Evolutionary conservation across 2,888 invertebrate genomes (phyloP).

Genomic region (Omphaloscelis lunosa): DNA sequence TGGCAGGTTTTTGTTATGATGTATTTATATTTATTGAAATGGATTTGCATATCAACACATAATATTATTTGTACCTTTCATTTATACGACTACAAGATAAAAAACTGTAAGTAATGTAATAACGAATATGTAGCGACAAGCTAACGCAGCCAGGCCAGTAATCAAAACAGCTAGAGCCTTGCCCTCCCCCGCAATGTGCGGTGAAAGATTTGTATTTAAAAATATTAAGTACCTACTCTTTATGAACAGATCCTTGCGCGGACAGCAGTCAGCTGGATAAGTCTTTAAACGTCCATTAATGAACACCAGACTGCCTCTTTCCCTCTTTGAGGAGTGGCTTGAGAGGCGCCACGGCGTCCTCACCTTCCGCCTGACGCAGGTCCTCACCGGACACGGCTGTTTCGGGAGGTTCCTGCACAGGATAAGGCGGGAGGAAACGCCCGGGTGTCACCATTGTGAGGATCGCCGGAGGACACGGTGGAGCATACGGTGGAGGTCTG

Average conservation of each 20-base stretch:
- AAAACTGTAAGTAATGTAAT: constrained; percentile 39
- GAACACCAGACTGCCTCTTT: background rate
- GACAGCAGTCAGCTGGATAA: constrained; percentile 11
- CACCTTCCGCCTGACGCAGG: no score
- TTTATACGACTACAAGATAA: background rate
- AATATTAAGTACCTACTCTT: constrained; percentile 50
- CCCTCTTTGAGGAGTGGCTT: no score
- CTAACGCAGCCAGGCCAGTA: constrained; percentile 26
- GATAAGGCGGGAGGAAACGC: no score
- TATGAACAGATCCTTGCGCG: constrained; percentile 35
- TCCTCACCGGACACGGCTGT: no score
- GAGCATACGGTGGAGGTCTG: no score
- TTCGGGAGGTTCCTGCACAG: no score
- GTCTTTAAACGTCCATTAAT: background rate
- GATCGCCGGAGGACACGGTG: no score
- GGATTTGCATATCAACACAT: background rate
- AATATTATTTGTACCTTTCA: constrained; percentile 17
- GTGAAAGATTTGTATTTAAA: constrained; percentile 40
- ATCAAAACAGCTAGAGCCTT: constrained; percentile 48
- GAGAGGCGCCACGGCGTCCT: no score
- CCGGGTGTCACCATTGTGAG: no score
- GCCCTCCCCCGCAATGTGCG: constrained; percentile 31
- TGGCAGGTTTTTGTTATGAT: no score
- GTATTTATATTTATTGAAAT: background rate
- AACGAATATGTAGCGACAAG: constrained; percentile 42